Evolutionary conservation across 1,140 invertebrate genomes (phyloP), one percentile per base, ranked within the genome.

Genomic region (Drosophila oshimai): DNA sequence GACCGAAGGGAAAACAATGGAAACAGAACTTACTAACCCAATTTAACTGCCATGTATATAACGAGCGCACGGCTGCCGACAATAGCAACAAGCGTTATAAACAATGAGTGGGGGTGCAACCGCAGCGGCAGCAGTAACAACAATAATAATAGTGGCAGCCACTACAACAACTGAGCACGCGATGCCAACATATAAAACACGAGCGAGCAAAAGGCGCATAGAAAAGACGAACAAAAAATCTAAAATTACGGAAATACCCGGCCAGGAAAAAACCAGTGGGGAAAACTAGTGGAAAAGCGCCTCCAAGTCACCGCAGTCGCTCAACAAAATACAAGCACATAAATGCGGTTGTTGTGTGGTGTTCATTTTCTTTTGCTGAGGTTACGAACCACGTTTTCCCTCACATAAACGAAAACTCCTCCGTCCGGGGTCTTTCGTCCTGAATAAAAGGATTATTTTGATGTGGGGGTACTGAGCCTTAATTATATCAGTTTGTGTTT

Each of bases 11-110:
- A 61, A 80, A 80, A 81, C 72, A 80, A 76, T 67, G 24, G 80
- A 74, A 81, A 72, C 36, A 68, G 72, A 76, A 76, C 57, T 80
- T 67, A 81, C 78, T 80, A 76, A 80, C 77, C 77, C 78, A 80
- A 80, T 81, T 80, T 72, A 57, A 83, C 53, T 70, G 53, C 57
- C 44, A 41, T 79, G 60, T 54, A 45, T 78, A 78, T 29, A 58
- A 18, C 20, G n/a, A 58, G 20, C 37, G 49, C 12, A 28, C 13
- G 28, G 37, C 50, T 45, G n/a, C 37, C 51, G 36, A 62, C 53
- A 73, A 62, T 29, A 72, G 41, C 39, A 74, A 65, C 62, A 65
- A 67, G 44, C 62, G 62, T 50, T 61, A 17, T 45, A 61, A 58
- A 37, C 55, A 51, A 57, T 17, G 33, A 37, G 31, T 58, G 49